Evolutionary conservation across 2,113 vertebrate genomes (phyloP).

Genomic region (Bos javanicus): DNA sequence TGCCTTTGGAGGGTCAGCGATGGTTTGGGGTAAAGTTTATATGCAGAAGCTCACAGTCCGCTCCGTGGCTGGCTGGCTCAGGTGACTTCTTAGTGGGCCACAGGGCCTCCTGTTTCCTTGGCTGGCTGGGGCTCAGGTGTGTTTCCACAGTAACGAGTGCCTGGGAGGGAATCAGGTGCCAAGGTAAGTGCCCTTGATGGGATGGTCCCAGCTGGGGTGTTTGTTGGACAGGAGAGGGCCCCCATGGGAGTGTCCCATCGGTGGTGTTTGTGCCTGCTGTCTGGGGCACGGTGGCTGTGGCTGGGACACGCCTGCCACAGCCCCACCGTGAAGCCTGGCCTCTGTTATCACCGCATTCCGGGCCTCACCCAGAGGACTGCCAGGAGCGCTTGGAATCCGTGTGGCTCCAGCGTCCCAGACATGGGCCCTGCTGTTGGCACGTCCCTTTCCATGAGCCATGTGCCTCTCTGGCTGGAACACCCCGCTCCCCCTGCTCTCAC

Average conservation of each 20-base stretch:
- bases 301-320: neutral
- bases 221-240: constrained; percentile 63
- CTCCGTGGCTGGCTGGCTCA: neutral
- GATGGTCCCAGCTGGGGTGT: constrained; percentile 45
- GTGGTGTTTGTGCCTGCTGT: neutral
- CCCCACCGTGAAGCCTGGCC: neutral
- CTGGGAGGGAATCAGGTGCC: neutral
- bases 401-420: neutral
- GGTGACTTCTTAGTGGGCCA: neutral
- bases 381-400: neutral
- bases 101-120: neutral
- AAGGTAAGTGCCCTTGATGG: constrained; percentile 45
- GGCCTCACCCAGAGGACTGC: neutral
- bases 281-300: neutral
- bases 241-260: neutral
- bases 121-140: neutral
- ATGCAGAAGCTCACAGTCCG: neutral
- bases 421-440: neutral
- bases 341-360: neutral
- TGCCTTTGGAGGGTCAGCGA: neutral
- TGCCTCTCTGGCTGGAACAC: neutral
- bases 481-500: neutral
- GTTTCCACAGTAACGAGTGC: constrained; percentile 57
- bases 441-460: neutral
- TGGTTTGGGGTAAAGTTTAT: neutral